phyloP scores from a whole-genome alignment of 2,113 vertebrate species.

The Anguilla rostrata region DNA sequence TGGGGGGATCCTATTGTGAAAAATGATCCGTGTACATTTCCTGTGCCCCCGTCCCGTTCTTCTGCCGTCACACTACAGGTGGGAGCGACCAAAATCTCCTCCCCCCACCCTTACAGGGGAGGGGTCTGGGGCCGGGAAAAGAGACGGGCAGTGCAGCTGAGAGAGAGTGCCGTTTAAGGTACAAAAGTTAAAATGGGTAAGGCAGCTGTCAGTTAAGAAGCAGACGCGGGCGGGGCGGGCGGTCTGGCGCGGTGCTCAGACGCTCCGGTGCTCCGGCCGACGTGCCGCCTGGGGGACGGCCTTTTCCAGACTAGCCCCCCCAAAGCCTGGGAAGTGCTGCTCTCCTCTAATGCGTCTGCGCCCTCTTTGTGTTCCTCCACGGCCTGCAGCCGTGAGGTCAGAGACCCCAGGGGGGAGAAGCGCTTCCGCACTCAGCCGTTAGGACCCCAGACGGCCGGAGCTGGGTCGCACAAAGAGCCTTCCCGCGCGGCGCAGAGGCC shows the following conservation, averaged over 20 bases:
- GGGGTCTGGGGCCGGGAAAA: neutral
- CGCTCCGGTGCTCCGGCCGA: neutral
- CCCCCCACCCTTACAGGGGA: neutral
- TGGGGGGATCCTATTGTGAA: neutral
- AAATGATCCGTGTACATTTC: neutral
- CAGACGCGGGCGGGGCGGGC: neutral
- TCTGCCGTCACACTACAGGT: neutral
- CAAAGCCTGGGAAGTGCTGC: neutral
- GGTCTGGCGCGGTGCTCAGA: neutral
- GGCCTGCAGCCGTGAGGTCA: neutral
- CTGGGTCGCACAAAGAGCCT: neutral
- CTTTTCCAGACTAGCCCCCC: neutral
- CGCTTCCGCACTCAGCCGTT: no score
- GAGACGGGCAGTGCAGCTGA: neutral
- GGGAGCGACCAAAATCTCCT: neutral
- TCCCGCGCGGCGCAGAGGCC: neutral
- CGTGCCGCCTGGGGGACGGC: neutral
- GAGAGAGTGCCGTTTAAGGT: neutral
- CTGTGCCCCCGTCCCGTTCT: neutral
- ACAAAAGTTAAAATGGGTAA: constrained; percentile 2
- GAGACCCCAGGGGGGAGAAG: neutral
- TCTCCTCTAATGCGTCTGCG: neutral
- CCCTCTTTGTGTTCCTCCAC: neutral
- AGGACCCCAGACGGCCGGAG: neutral
- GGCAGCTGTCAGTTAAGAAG: constrained; percentile 19